phyloP scores from a whole-genome alignment of 2,797 vertebrate genomes.

The Sorex maritimensis region DNA sequence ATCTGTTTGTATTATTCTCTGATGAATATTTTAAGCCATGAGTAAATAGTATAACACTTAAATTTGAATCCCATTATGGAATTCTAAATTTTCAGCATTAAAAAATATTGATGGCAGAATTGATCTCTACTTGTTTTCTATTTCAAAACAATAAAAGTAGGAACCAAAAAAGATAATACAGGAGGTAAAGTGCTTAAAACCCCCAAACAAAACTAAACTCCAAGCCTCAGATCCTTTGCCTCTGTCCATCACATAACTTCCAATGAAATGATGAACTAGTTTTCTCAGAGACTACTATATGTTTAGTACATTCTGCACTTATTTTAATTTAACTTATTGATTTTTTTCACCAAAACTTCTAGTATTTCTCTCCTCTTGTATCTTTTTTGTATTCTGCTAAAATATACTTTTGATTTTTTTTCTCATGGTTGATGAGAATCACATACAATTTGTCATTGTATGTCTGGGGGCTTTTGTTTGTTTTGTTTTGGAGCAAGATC shows the following conservation, averaged over 20 bases:
- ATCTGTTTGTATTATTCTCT: background rate
- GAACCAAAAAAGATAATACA: no score
- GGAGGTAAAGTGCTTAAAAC: background rate
- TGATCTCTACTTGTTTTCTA: background rate
- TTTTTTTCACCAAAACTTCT: no score
- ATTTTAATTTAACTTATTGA: background rate
- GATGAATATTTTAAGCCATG: conserved; percentile 13
- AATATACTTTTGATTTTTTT: background rate
- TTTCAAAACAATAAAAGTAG: no score
- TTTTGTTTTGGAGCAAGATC: no score
- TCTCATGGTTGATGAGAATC: background rate
- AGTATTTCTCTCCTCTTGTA: background rate
- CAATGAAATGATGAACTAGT: background rate
- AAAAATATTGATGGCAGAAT: background rate
- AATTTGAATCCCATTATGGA: background rate
- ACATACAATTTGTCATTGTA: background rate
- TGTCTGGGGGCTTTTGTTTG: background rate
- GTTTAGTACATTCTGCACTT: background rate
- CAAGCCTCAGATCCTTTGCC: background rate
- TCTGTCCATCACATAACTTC: background rate
- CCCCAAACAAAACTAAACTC: conserved; percentile 4
- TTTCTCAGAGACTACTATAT: background rate
- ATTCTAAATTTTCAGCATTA: no score
- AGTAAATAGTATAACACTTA: background rate
- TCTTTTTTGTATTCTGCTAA: background rate